These are phyloP conservation scores for Polyodon spathula DNA, from an alignment of 2,113 vertebrate genomes.

Conservation along the genomic window DNA sequence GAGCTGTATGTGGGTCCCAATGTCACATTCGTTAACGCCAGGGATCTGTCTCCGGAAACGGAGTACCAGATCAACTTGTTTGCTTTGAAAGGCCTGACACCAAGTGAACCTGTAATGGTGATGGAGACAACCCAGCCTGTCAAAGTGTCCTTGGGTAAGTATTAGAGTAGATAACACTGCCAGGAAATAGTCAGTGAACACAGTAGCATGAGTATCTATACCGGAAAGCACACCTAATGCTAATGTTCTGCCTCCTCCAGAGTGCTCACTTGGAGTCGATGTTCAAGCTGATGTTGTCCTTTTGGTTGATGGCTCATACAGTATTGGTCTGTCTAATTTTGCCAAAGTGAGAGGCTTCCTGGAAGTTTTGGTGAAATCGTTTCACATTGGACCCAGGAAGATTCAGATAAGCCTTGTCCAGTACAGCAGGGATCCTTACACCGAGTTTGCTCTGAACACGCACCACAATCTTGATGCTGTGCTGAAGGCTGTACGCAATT, in stretches of 20 bases:
- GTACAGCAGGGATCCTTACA: slow-evolving; percentile 89
- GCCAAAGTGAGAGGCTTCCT: slow-evolving; percentile 92
- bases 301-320: slow-evolving; percentile 95
- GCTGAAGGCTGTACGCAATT: slow-evolving; percentile 78
- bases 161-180: not conserved
- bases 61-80: slow-evolving; percentile 81
- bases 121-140: slow-evolving; percentile 82
- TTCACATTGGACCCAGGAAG: slow-evolving; percentile 80
- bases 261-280: slow-evolving; percentile 86
- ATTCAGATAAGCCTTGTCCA: slow-evolving; percentile 96
- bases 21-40: slow-evolving; percentile 64
- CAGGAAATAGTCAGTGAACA: not conserved
- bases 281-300: slow-evolving; percentile 93
- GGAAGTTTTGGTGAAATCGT: slow-evolving; percentile 86
- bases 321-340: slow-evolving; percentile 90
- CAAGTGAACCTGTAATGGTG: slow-evolving; percentile 67
- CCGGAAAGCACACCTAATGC: not conserved
- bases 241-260: slow-evolving; percentile 47
- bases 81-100: slow-evolving; percentile 71
- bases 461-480: slow-evolving; percentile 71
- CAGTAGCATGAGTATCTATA: not conserved
- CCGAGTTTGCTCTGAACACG: slow-evolving; percentile 85
- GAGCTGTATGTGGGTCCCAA: slow-evolving; percentile 67
- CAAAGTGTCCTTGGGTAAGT: slow-evolving; percentile 82
- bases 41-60: slow-evolving; percentile 77